Conservation (phyloP, 92 coral and sea anemone genomes). For the Parazoanthus darwini region DNA sequence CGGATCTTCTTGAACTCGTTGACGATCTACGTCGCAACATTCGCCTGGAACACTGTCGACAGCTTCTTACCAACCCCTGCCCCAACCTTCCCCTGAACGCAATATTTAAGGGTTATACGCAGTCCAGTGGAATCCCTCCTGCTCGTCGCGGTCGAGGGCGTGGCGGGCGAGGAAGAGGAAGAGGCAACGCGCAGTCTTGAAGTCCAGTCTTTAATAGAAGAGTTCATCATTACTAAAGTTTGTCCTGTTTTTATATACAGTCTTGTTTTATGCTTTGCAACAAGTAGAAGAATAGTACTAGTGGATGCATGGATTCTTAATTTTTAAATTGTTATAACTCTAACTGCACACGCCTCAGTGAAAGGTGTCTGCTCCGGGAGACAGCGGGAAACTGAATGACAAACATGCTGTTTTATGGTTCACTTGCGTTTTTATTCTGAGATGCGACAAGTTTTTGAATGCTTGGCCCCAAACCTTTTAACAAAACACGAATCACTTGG, state of each 20-base stretch:
- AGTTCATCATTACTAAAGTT: neutral
- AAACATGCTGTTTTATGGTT: no score
- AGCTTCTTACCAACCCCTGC: constrained; percentile 76
- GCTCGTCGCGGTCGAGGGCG: constrained; percentile 58
- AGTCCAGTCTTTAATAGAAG: neutral
- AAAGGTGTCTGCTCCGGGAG: no score
- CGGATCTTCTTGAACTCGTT: constrained; percentile 61
- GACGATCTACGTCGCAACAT: constrained; percentile 55
- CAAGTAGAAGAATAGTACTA: no score
- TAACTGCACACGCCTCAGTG: no score
- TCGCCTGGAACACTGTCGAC: constrained; percentile 66
- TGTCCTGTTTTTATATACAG: neutral
- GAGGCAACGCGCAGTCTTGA: neutral
- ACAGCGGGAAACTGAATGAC: no score
- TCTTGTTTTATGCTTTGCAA: no score
- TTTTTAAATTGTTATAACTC: no score
- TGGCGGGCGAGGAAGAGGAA: constrained; percentile 21
- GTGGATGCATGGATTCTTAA: no score
- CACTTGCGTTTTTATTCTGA: no score
- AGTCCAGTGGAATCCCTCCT: constrained; percentile 29
- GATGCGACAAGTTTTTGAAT: no score
- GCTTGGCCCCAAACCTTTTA: no score
- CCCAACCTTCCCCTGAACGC: constrained; percentile 87
- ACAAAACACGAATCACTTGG: no score
- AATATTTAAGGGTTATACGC: constrained; percentile 68